Conservation (phyloP, 2,888 invertebrate genomes). For the Lasioglossum vierecki region DNA sequence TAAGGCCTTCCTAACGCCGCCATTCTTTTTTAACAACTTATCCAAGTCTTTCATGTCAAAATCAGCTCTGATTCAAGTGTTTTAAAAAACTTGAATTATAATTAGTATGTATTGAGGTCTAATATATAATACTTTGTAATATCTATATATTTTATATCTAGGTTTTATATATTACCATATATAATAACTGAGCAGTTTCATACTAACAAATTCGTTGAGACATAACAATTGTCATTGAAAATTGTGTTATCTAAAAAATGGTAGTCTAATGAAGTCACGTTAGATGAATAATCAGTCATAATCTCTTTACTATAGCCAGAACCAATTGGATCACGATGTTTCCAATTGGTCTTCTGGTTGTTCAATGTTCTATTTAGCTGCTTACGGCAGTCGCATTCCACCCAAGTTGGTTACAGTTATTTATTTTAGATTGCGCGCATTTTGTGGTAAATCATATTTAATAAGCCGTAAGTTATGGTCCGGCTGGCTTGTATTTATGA, state of each 20-base stretch:
- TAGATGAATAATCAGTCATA: neutral
- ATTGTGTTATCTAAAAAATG: neutral
- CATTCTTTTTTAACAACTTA: no score
- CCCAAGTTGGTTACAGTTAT: constrained; percentile 5
- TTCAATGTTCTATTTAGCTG: neutral
- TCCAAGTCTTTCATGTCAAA: no score
- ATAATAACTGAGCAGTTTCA: neutral
- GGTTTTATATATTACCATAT: no score
- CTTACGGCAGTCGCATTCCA: neutral
- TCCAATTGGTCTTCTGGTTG: neutral
- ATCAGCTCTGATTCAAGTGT: no score
- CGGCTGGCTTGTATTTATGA: constrained; percentile 48
- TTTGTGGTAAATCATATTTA: constrained; percentile 53
- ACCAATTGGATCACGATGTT: neutral
- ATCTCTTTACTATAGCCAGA: neutral
- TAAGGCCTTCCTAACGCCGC: no score
- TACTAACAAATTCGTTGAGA: neutral
- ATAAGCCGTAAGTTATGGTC: constrained; percentile 55
- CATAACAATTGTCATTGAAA: neutral
- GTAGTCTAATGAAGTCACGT: neutral
- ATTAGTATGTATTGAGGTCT: no score
- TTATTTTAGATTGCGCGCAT: constrained; percentile 31
- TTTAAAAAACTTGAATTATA: no score
- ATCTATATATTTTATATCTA: no score
- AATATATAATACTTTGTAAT: no score